Evolutionary conservation across 2,113 vertebrate genomes (phyloP), one percentile per base, ranked within the genome.

Genomic region (Gymnorhina tibicen): DNA sequence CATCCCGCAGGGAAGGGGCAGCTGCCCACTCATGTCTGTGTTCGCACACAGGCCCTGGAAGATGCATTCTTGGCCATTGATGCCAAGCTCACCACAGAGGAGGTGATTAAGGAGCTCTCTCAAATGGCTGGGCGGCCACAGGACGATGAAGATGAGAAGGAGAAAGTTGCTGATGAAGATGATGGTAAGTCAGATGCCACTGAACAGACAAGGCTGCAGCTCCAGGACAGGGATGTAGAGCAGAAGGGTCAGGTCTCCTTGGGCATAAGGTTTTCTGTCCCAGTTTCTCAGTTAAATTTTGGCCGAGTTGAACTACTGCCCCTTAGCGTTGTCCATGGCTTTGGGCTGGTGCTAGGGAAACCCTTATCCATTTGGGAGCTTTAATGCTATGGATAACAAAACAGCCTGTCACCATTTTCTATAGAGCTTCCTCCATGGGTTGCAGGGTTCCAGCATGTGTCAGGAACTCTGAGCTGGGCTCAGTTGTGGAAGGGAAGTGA

Each of bases 21-120:
- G n/a, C 69, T 85, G 85, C 50, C 16, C 18, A 2, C 46, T 64
- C n/a, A 22, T 16, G 60, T 9, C 66, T 96, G 46, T 97, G 66
- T 35, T 95, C 81, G 35, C 76, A 46, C 24, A 7, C 52, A 99
- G 99, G 99, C 99, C 52, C 97, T 99, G 94, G 99, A 99, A 94
- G 99, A 99, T 93, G 99, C 99, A 15, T 99, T 99, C 97, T 97
- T 99, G 95, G 99, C 99, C 95, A 99, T 99, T 17, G 99, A 99
- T 91, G 95, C 98, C 95, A 98, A 98, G 97, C 98, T 99, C 44
- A 99, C 99, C 66, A 99, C 98, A 28, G 99, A 99, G 88, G 99
- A 99, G 60, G 99, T 99, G 63, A 99, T 99, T 77, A 99, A 99
- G 94, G 99, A 99, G 94, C 97, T 99, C 70, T 97, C 99, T 18